These are phyloP conservation scores for Seriola quinqueradiata DNA, from an alignment of 2,113 vertebrate species.

Conservation along the genomic window DNA sequence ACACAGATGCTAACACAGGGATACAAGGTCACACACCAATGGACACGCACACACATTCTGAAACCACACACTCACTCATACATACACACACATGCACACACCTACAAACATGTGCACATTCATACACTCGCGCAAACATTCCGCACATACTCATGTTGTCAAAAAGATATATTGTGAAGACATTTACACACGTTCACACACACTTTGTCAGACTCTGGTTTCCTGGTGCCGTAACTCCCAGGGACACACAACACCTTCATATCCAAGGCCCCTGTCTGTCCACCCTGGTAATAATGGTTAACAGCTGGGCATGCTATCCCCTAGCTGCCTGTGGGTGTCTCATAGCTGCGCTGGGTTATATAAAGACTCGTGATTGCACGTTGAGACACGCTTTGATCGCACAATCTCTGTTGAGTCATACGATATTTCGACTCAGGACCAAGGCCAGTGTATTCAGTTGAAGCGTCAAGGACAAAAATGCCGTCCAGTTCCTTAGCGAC, in stretches of 20 bases:
- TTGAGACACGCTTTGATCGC: constrained; percentile 53
- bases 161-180: constrained; percentile 28
- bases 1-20: constrained; percentile 49
- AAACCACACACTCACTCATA: constrained; percentile 26
- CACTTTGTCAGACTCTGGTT: constrained; percentile 70
- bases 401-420: constrained; percentile 50
- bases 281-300: constrained; percentile 77
- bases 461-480: constrained; percentile 16
- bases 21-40: constrained; percentile 50
- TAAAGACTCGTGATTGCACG: constrained; percentile 67
- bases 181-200: constrained; percentile 47
- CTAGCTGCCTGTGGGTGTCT: constrained; percentile 46
- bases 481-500: constrained; percentile 7
- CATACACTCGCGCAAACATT: background rate
- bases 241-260: constrained; percentile 70
- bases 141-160: constrained; percentile 6
- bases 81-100: constrained; percentile 8
- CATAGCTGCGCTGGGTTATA: constrained; percentile 66
- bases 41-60: constrained; percentile 2
- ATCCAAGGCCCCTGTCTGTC: constrained; percentile 65
- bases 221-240: constrained; percentile 56
- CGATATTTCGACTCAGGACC: constrained; percentile 41
- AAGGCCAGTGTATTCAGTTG: constrained; percentile 31
- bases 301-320: constrained; percentile 79
- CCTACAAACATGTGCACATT: background rate